Evolutionary conservation across 2,888 invertebrate genomes (phyloP).

Genomic region (Barypeithes pellucidus): DNA sequence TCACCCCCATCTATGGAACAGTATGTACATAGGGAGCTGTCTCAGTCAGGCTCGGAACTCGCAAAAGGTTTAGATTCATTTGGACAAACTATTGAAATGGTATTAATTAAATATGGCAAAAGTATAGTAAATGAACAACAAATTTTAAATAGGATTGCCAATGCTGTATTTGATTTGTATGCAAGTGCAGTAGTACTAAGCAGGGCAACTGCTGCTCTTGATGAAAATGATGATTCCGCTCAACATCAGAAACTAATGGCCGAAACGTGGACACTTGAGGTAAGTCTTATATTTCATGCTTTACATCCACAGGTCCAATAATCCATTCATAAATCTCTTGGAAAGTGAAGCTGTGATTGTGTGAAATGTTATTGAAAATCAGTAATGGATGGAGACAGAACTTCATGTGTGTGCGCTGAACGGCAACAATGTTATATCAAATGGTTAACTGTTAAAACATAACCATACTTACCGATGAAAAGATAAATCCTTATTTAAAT

Average conservation of each 20-base stretch:
- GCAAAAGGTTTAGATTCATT: constrained; percentile 80
- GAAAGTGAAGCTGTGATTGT: no score
- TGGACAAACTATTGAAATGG: constrained; percentile 85
- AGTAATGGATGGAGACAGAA: no score
- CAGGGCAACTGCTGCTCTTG: constrained; percentile 83
- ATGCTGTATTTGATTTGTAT: constrained; percentile 92
- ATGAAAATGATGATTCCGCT: constrained; percentile 78
- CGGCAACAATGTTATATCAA: no score
- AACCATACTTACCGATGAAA: no score
- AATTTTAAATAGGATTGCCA: constrained; percentile 89
- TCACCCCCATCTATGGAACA: constrained; percentile 77
- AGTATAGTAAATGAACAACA: constrained; percentile 92
- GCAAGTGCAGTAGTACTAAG: constrained; percentile 89
- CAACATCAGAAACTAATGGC: constrained; percentile 86
- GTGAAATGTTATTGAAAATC: no score
- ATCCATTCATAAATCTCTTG: no score
- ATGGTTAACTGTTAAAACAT: no score
- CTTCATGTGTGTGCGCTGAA: no score
- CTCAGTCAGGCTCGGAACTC: constrained; percentile 78
- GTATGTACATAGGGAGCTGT: constrained; percentile 82
- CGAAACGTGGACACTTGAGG: constrained; percentile 87
- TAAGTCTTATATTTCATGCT: no score
- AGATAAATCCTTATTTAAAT: no score
- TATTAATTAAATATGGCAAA: constrained; percentile 88
- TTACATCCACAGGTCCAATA: no score